Evolutionary conservation across 2,888 invertebrate species (phyloP), one percentile per base, ranked within the genome.

Genomic region (Dolichomitus sp.): DNA sequence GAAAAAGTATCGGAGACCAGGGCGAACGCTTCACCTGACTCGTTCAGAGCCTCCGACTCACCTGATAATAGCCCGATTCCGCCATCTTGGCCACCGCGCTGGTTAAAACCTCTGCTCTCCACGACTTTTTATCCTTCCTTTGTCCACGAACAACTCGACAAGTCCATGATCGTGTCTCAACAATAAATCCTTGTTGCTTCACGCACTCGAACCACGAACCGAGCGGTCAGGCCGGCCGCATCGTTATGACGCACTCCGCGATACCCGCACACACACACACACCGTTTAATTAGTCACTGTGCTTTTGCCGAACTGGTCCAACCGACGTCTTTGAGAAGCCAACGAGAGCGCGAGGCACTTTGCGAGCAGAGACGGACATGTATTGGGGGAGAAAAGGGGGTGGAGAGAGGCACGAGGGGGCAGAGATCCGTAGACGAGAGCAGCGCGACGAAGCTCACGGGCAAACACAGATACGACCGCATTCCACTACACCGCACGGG

Each of bases 21-120:
- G 33, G 37, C 42, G 7, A 33, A 37, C 48, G 59, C 37, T 68
- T 68, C 45, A 68, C 57, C 75, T 68, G 75, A 57, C 33, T 19
- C 57, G 40, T 65, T 12, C 48, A 52, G 69, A 70, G 70, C 86
- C 88, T 88, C 87, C 86, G 84, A 92, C 95, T 95, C 94, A 95
- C 95, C 95, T 95, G 95, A 94, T 95, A 95, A 95, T 95, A 95
- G 93, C 94, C 94, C 88, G 95, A 95, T 94, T 95, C 95, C 94
- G 95, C 95, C 95, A 95, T 95, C 94, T 95, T 95, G 95, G 90
- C 89, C 90, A 85, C 86, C 81, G 82, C 79, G 77, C 79, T 84
- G 70, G 65, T 70, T 81, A 80, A 80, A 78, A 66, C 81, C 68
- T 68, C 69, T 50, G 33, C 73, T 70, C 87, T 88, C 88, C 88